phyloP scores from a whole-genome alignment of 2,888 invertebrate species.

The Slavum lentiscoides region DNA sequence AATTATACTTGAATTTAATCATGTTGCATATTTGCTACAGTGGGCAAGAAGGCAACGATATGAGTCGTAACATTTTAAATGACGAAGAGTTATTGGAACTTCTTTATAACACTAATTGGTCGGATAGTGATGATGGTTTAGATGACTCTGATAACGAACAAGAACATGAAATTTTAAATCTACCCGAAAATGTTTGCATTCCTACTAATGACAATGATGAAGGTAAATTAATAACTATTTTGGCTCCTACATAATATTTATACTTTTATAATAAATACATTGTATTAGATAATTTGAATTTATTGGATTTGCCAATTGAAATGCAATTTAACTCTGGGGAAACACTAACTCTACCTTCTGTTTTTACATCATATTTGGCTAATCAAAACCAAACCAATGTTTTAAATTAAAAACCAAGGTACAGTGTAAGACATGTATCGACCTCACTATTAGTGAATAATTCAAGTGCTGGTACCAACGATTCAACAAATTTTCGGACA shows the following conservation, averaged over 20 bases:
- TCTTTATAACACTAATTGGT: conserved; percentile 26
- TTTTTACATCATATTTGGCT: conserved; percentile 2
- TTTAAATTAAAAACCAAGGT: too few species aligned
- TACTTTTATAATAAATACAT: background rate
- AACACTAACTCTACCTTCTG: conserved; percentile 10
- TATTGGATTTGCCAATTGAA: conserved; percentile 18
- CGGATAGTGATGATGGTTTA: conserved; percentile 27
- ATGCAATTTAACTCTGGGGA: conserved; percentile 3
- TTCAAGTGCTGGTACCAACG: too few species aligned
- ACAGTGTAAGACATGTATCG: too few species aligned
- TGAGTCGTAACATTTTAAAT: background rate
- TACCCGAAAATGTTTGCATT: too few species aligned
- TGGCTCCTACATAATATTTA: too few species aligned
- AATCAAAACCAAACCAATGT: background rate
- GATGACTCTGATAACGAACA: conserved; percentile 13
- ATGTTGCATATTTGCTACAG: conserved; percentile 37
- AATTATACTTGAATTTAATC: conserved; percentile 21
- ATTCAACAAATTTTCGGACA: too few species aligned
- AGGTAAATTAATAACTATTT: too few species aligned
- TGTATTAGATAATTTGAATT: conserved; percentile 12
- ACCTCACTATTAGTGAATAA: too few species aligned
- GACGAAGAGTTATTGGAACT: background rate
- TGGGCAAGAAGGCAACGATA: background rate
- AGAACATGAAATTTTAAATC: background rate
- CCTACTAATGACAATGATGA: too few species aligned